phyloP scores from a whole-genome alignment of 2,113 vertebrate genomes.

The Tauraco erythrolophus region DNA sequence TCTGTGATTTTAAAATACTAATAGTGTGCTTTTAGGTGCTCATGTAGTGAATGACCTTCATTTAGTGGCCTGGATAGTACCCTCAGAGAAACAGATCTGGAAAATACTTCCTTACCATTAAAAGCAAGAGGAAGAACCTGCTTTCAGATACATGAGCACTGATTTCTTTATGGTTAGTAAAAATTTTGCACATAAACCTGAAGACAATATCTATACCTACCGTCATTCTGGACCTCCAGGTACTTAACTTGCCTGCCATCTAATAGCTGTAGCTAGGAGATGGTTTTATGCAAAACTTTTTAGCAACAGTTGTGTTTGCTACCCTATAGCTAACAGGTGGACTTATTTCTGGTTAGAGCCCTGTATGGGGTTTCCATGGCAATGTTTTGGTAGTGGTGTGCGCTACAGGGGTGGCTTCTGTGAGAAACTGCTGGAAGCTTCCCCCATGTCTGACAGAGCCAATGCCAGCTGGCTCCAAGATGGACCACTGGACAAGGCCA shows the following conservation, averaged over 20 bases:
- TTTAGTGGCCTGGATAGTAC: not conserved
- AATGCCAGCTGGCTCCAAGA: too few species aligned
- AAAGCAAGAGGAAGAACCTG: not conserved
- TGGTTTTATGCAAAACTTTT: not conserved
- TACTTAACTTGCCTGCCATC: not conserved
- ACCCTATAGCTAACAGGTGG: not conserved
- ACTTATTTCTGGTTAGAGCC: not conserved
- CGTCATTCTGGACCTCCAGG: accelerated
- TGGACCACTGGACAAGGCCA: too few species aligned
- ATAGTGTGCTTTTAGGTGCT: not conserved
- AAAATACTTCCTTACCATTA: not conserved
- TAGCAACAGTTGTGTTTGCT: not conserved
- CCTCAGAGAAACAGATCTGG: not conserved
- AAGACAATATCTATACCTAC: not conserved
- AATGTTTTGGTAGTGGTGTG: too few species aligned
- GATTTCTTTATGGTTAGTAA: not conserved
- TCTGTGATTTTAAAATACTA: slow-evolving; percentile 23
- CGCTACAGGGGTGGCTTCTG: too few species aligned
- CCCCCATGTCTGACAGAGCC: too few species aligned
- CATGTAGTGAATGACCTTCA: not conserved
- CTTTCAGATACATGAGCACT: not conserved
- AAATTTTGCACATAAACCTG: not conserved
- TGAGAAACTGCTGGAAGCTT: too few species aligned
- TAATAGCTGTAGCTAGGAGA: not conserved
- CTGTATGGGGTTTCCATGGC: too few species aligned